phyloP scores from a whole-genome alignment of 2,797 vertebrate genomes.

The Scolopax rusticola region DNA sequence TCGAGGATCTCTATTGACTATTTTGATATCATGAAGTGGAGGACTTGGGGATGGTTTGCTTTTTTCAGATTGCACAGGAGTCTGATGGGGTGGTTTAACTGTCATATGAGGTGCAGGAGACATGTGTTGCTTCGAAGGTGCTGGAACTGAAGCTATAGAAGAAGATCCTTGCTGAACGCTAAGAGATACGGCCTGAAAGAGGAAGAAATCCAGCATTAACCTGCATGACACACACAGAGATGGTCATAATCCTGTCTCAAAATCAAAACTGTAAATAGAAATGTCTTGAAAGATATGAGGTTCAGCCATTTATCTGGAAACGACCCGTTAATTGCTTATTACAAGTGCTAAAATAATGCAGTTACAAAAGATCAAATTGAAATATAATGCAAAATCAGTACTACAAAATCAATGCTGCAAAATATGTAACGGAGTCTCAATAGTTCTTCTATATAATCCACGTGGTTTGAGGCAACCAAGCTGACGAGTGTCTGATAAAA shows the following conservation, averaged over 20 bases:
- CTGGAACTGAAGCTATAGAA: slow-evolving; percentile 75
- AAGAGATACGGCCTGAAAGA: slow-evolving; percentile 87
- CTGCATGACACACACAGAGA: background rate
- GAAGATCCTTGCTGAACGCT: slow-evolving; percentile 82
- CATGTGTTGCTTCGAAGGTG: slow-evolving; percentile 75
- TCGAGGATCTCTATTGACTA: slow-evolving; percentile 90
- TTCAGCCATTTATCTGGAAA: background rate
- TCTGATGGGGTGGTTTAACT: slow-evolving; percentile 76
- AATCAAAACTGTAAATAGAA: background rate
- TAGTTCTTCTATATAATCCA: background rate
- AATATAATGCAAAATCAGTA: background rate
- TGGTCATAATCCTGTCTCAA: background rate
- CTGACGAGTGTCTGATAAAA: background rate
- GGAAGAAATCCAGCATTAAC: background rate
- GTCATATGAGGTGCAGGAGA: slow-evolving; percentile 67
- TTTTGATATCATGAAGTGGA: slow-evolving; percentile 85
- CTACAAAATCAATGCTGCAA: background rate
- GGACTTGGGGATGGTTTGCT: slow-evolving; percentile 76
- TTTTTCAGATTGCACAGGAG: slow-evolving; percentile 78
- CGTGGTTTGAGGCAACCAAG: background rate
- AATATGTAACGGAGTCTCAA: background rate
- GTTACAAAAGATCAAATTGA: background rate
- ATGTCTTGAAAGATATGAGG: background rate
- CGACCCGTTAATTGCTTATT: background rate
- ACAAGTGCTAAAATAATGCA: background rate